A percentile compares a stretch with the other conserved stretches of the same genome.
These are phyloP conservation scores for Helobdella robusta DNA, from an alignment of 2,888 invertebrate genomes.

Conservation along the genomic window DNA sequence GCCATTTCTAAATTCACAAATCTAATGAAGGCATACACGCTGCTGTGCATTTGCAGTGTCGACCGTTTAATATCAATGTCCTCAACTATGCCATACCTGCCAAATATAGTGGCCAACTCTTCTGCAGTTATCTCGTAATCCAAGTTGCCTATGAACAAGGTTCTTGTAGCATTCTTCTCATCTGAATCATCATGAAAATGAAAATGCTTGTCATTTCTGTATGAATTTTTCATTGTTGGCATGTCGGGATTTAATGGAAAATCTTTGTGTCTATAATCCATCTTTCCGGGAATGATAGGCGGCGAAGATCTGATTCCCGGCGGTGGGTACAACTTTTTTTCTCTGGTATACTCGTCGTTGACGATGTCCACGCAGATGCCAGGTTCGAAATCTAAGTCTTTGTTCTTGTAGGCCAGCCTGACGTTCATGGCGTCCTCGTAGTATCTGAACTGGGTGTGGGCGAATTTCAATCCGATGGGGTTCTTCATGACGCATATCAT, in stretches of 20 bases:
- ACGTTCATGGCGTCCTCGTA: conserved; percentile 18
- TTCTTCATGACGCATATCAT: conserved; percentile 84
- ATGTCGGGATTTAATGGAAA: background rate
- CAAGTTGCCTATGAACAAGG: conserved; percentile 91
- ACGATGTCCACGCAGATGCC: background rate
- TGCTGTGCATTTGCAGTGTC: conserved; percentile 59
- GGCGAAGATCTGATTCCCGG: conserved; percentile 9
- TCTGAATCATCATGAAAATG: conserved; percentile 91
- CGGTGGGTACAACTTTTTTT: background rate
- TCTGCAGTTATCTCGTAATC: conserved; percentile 92
- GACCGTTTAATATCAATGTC: conserved; percentile 96
- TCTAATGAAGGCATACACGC: conserved; percentile 78
- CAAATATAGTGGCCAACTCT: conserved; percentile 74
- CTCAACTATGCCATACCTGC: conserved; percentile 87
- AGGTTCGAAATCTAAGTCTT: conserved; percentile 16
- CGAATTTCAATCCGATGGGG: conserved; percentile 52
- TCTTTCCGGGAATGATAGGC: background rate
- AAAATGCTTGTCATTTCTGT: conserved; percentile 62
- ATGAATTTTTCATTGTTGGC: conserved; percentile 74
- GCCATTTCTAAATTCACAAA: conserved; percentile 79
- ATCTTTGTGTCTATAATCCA: background rate
- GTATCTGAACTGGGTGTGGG: conserved; percentile 12
- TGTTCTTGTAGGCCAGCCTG: conserved; percentile 15
- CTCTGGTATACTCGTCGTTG: background rate
- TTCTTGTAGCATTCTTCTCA: conserved; percentile 87